phyloP scores from a whole-genome alignment of 2,113 vertebrate species.

The Apteryx owenii region DNA sequence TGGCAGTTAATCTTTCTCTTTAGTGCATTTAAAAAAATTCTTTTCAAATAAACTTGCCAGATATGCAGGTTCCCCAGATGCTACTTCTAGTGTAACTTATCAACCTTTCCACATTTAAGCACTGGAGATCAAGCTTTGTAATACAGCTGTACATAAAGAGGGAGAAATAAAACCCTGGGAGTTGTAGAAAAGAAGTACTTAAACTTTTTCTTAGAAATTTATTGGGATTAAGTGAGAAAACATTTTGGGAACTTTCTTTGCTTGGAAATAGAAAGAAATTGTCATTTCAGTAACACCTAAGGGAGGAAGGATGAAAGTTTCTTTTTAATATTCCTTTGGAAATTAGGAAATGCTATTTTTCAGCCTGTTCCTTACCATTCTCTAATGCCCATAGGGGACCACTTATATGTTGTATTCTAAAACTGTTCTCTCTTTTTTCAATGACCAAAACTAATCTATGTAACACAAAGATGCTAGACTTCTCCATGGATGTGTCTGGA shows the following conservation, averaged over 20 bases:
- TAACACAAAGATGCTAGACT: background rate
- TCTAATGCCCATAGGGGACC: background rate
- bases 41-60: conserved; percentile 44
- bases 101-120: conserved; percentile 38
- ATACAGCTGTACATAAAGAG: background rate
- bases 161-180: background rate
- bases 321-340: conserved; percentile 10
- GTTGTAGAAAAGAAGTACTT: background rate
- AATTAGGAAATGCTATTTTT: conserved; percentile 3
- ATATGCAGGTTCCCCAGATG: background rate
- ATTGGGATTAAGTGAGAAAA: background rate
- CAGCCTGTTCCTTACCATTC: background rate
- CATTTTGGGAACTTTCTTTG: conserved; percentile 18
- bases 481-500: background rate
- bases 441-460: background rate
- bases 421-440: background rate
- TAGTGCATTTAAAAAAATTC: conserved; percentile 17
- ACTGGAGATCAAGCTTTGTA: conserved; percentile 3
- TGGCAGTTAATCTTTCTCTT: conserved; percentile 26
- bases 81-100: conserved; percentile 35
- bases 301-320: background rate
- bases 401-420: background rate
- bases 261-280: background rate
- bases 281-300: background rate
- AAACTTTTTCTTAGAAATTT: background rate